Conservation (phyloP, 2,797 vertebrate species). For the Vipera latastei region DNA sequence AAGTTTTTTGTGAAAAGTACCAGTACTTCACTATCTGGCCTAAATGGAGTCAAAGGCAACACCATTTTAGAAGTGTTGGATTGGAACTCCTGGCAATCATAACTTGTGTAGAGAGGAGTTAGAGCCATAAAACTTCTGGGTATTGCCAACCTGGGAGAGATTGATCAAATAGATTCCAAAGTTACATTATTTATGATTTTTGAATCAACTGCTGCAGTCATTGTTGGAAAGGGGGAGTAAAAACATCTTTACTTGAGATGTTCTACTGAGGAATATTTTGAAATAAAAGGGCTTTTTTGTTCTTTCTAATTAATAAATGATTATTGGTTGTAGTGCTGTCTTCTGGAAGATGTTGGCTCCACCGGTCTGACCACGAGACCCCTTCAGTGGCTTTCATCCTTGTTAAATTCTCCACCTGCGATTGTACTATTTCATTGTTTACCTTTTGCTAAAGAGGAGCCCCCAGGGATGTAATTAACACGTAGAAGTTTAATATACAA, state of each 20-base stretch:
- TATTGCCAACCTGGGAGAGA: background rate
- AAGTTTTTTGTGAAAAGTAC: background rate
- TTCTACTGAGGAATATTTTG: conserved; percentile 22
- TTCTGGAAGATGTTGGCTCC: conserved; percentile 60
- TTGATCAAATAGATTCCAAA: background rate
- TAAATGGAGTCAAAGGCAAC: background rate
- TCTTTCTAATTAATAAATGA: conserved; percentile 48
- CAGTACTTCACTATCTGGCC: background rate
- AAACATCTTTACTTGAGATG: conserved; percentile 27
- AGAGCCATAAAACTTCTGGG: background rate
- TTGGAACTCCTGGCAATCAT: background rate
- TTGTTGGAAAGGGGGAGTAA: background rate
- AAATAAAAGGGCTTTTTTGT: conserved; percentile 45
- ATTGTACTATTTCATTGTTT: conserved; percentile 60
- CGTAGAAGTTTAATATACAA: conserved; percentile 33
- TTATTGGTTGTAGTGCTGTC: conserved; percentile 56
- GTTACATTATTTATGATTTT: conserved; percentile 30
- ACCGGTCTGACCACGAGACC: conserved; percentile 62
- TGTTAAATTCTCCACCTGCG: conserved; percentile 64
- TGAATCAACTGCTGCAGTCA: conserved; percentile 21
- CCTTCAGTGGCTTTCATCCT: conserved; percentile 58
- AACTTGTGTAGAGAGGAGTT: background rate
- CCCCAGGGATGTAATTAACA: conserved; percentile 32
- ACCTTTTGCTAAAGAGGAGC: conserved; percentile 48
- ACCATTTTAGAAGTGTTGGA: background rate